A percentile compares a stretch with the other conserved stretches of the same genome.
These are phyloP conservation scores for Hemibagrus guttatus DNA, from an alignment of 2,797 vertebrate species.

Conservation along the genomic window DNA sequence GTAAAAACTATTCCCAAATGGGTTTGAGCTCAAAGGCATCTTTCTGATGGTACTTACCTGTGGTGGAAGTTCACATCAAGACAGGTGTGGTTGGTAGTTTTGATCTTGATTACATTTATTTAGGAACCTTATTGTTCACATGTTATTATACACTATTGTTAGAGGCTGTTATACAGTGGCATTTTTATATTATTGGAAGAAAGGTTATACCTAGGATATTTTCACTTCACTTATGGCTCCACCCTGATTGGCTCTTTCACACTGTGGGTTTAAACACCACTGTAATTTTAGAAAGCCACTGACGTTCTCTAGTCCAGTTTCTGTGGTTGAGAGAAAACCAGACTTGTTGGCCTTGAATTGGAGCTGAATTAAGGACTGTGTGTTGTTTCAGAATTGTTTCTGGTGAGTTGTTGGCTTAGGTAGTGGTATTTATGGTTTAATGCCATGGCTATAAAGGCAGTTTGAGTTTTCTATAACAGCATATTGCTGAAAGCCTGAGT, in stretches of 20 bases:
- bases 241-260: slow-evolving; percentile 14
- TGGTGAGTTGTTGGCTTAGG: slow-evolving; percentile 4
- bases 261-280: background rate
- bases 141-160: slow-evolving; percentile 37
- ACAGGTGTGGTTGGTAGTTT: slow-evolving; percentile 18
- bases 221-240: slow-evolving; percentile 8
- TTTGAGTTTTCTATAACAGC: slow-evolving; percentile 50
- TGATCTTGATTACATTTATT: slow-evolving; percentile 26
- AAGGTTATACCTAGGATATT: slow-evolving; percentile 36
- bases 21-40: background rate
- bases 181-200: slow-evolving; percentile 32
- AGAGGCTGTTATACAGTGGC: background rate
- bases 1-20: background rate
- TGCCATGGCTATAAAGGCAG: slow-evolving; percentile 58
- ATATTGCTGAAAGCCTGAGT: slow-evolving; percentile 51
- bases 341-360: background rate
- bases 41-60: background rate
- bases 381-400: background rate
- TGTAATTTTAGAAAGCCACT: slow-evolving; percentile 31
- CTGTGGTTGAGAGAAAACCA: background rate
- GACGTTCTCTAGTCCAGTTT: slow-evolving; percentile 6
- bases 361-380: background rate
- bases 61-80: slow-evolving; percentile 17
- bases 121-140: slow-evolving; percentile 5
- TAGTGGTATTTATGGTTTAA: slow-evolving; percentile 68